Percentiles rank a stretch among this genome's conserved stretches.
phyloP scores from a whole-genome alignment of 2,113 vertebrate species.

The Hystrix cristata region DNA sequence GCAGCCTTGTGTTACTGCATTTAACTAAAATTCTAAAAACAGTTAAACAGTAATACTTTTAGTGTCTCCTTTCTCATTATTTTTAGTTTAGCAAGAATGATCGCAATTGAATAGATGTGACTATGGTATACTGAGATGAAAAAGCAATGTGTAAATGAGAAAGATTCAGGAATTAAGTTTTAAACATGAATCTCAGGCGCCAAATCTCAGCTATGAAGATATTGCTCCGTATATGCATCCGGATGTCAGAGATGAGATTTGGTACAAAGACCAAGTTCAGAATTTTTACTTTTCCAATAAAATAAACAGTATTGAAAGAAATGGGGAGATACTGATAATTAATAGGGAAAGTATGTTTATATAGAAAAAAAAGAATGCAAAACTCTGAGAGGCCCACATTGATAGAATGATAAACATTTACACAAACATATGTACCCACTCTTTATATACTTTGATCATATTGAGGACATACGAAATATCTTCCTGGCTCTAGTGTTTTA shows the following conservation, averaged over 20 bases:
- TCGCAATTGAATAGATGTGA: neutral
- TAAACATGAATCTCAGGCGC: neutral
- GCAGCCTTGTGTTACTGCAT: neutral
- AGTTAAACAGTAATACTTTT: neutral
- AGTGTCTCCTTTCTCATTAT: neutral
- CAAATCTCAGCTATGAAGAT: neutral
- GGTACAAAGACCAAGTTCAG: neutral
- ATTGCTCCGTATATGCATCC: neutral
- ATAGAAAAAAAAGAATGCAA: neutral
- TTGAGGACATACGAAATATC: neutral
- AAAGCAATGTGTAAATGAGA: neutral
- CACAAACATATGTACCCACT: neutral
- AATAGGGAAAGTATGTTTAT: slow-evolving; percentile 1
- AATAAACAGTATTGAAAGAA: neutral
- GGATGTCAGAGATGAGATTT: neutral
- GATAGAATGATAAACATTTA: neutral
- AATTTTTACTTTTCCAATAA: neutral
- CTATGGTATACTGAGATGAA: neutral
- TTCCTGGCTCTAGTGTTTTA: neutral
- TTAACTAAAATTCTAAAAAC: neutral
- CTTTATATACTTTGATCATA: neutral
- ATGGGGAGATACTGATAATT: neutral
- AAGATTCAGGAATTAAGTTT: neutral
- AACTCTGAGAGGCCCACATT: neutral
- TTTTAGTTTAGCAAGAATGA: slow-evolving; percentile 28